A percentile compares a stretch with the other conserved stretches of the same genome.
Evolutionary conservation across 2,113 vertebrate genomes (phyloP).

Genomic region (Cricetomys ansorgei): DNA sequence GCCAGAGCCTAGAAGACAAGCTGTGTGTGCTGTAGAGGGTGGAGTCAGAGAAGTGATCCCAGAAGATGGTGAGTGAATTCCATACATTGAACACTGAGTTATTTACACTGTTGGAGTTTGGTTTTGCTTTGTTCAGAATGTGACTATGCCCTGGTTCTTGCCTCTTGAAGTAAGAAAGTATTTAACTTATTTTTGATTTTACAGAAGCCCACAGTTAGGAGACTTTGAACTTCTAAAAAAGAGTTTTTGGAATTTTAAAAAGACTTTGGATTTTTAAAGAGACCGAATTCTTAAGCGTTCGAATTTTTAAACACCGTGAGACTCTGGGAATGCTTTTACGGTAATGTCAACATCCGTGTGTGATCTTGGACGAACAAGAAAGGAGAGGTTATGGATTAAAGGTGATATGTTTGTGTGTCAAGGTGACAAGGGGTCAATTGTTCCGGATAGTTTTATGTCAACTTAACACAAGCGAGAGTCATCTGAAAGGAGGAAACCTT

Average conservation of each 20-base stretch:
- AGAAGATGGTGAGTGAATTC: neutral
- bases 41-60: neutral
- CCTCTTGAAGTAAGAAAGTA: neutral
- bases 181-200: neutral
- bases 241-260: neutral
- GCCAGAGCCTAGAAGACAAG: neutral
- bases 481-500: neutral
- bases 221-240: neutral
- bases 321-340: neutral
- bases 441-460: neutral
- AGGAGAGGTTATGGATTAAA: neutral
- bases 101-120: neutral
- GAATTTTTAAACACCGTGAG: neutral
- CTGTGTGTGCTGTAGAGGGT: neutral
- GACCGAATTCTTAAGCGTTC: neutral
- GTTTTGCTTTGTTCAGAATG: neutral
- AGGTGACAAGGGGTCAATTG: neutral
- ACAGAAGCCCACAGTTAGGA: neutral
- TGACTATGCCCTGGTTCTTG: neutral
- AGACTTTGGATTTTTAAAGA: neutral
- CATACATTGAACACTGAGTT: neutral
- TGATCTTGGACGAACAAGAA: neutral
- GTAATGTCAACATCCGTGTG: too few species aligned
- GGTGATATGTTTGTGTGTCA: neutral
- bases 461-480: neutral